These are phyloP conservation scores for Enteromius radiatus DNA, from an alignment of 2,797 vertebrate genomes.

Conservation along the genomic window DNA sequence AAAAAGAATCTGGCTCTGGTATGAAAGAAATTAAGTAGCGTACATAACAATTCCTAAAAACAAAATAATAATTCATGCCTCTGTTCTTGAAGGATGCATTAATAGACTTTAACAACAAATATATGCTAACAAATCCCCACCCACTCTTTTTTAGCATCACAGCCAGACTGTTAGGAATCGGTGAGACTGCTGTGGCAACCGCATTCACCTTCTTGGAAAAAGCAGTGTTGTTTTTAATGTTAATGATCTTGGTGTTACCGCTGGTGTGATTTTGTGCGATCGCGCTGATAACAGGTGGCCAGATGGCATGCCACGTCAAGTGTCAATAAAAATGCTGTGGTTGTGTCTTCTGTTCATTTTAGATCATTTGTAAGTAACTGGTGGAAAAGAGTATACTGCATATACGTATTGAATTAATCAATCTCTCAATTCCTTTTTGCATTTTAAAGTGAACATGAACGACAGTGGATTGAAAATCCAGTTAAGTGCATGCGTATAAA, in stretches of 20 bases:
- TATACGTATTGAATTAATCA: constrained; percentile 21
- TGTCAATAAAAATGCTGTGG: constrained; percentile 33
- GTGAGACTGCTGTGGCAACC: neutral
- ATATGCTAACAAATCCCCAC: neutral
- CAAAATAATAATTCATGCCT: neutral
- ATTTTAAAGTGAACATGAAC: constrained; percentile 13
- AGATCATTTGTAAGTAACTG: constrained; percentile 37
- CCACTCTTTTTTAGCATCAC: neutral
- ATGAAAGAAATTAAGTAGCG: neutral
- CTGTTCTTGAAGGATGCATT: neutral
- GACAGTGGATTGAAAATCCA: neutral
- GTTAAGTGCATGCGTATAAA: neutral
- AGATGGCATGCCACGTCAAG: constrained; percentile 36
- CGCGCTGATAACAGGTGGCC: constrained; percentile 50
- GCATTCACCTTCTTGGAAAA: constrained; percentile 26
- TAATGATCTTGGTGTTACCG: constrained; percentile 34
- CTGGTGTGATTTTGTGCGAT: constrained; percentile 41
- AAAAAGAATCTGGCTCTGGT: neutral
- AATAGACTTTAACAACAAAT: neutral
- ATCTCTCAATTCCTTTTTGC: neutral
- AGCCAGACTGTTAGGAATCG: neutral
- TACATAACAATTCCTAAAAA: neutral
- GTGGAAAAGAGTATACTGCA: neutral
- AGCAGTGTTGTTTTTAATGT: constrained; percentile 32
- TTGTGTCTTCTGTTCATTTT: constrained; percentile 26